A percentile compares a stretch with the other conserved stretches of the same genome.
phyloP scores from a whole-genome alignment of 2,113 vertebrate species.

The Natator depressus region DNA sequence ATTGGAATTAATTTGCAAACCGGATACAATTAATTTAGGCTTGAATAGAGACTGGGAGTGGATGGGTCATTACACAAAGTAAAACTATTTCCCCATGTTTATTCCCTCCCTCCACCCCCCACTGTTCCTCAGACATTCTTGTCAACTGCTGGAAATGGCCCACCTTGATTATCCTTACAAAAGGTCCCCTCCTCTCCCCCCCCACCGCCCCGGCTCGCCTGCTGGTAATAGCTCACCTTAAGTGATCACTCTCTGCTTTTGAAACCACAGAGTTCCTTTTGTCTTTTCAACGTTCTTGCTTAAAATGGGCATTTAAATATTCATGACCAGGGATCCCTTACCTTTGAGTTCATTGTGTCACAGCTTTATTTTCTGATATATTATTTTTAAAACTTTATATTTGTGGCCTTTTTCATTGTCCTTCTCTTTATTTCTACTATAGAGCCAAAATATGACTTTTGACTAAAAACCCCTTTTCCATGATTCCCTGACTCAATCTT shows the following conservation, averaged over 20 bases:
- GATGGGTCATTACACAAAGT: no score
- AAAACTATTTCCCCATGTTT: no score
- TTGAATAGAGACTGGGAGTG: no score
- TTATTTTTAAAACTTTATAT: background rate
- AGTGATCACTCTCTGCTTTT: background rate
- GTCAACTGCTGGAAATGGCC: no score
- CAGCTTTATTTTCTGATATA: background rate
- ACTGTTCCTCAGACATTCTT: no score
- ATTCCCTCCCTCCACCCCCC: no score
- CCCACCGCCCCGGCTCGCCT: no score
- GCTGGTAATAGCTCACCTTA: no score
- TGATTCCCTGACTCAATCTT: background rate
- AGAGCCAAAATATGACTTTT: rapidly evolving
- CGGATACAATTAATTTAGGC: no score
- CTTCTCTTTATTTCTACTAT: background rate
- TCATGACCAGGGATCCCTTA: rapidly evolving
- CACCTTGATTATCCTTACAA: no score
- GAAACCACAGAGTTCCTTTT: background rate
- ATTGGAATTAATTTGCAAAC: no score
- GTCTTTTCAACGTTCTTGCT: background rate
- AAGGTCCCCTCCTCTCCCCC: no score
- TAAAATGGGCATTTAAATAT: background rate
- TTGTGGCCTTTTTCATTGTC: background rate
- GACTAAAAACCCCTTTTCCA: background rate
- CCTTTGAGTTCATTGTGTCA: background rate